Evolutionary conservation across 2,797 vertebrate genomes (phyloP).

Genomic region (Phyllotis vaccarum): DNA sequence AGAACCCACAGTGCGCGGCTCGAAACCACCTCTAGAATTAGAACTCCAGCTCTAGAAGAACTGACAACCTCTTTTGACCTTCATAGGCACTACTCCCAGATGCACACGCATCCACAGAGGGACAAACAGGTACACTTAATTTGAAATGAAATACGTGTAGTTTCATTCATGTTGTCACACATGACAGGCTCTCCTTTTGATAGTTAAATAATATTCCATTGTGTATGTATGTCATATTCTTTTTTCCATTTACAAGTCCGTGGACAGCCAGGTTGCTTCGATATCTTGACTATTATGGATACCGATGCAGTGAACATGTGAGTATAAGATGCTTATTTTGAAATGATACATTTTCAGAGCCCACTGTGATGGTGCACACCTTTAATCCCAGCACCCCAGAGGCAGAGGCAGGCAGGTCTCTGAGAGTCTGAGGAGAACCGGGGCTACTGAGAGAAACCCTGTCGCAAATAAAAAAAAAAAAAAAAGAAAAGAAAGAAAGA

Average conservation of each 20-base stretch:
- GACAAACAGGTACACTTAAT: background rate
- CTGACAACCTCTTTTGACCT: background rate
- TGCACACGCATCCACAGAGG: background rate
- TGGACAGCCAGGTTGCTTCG: background rate
- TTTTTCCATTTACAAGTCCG: background rate
- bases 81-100: background rate
- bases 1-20: background rate
- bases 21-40: background rate
- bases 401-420: background rate
- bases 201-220: no score
- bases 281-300: background rate
- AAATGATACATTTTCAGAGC: background rate
- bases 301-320: background rate
- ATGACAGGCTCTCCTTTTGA: background rate
- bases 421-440: background rate
- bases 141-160: background rate
- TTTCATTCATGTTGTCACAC: background rate
- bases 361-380: background rate
- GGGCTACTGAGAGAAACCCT: background rate
- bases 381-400: background rate
- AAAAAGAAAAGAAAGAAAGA: background rate
- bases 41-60: background rate
- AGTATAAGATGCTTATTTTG: background rate
- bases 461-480: background rate
- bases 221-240: background rate